Conservation (phyloP, 2,888 invertebrate species). For the Melanchra persicariae region DNA sequence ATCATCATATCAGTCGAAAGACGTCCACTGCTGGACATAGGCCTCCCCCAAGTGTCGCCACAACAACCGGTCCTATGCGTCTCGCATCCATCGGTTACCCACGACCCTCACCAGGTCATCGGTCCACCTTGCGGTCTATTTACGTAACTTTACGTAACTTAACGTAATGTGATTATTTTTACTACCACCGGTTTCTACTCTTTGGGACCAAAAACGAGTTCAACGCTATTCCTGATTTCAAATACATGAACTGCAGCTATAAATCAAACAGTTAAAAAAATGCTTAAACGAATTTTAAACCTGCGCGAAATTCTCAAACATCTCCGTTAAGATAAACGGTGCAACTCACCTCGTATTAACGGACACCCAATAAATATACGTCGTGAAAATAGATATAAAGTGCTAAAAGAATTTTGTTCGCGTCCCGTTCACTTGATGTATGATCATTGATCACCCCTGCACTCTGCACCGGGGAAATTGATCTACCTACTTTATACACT, state of each 20-base stretch:
- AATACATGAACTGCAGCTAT: neutral
- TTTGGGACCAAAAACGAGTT: too few relatives aligned
- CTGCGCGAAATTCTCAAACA: slow-evolving; percentile 19
- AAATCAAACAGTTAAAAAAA: slow-evolving; percentile 5
- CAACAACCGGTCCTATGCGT: too few relatives aligned
- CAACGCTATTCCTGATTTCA: neutral
- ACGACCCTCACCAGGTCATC: too few relatives aligned
- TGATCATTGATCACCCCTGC: slow-evolving; percentile 66
- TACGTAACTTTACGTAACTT: too few relatives aligned
- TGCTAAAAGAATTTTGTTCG: slow-evolving; percentile 68
- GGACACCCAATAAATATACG: slow-evolving; percentile 67
- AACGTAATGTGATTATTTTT: too few relatives aligned
- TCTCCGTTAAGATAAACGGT: slow-evolving; percentile 51
- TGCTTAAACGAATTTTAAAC: slow-evolving; percentile 35
- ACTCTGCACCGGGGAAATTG: slow-evolving; percentile 63
- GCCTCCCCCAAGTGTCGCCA: too few relatives aligned
- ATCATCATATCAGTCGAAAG: too few relatives aligned
- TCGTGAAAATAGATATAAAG: slow-evolving; percentile 69
- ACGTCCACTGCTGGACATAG: too few relatives aligned
- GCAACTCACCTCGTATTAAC: slow-evolving; percentile 61
- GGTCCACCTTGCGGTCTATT: too few relatives aligned
- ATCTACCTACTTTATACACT: slow-evolving; percentile 50
- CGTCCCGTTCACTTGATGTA: slow-evolving; percentile 64
- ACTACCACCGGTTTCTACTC: neutral
- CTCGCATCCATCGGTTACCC: too few relatives aligned